phyloP scores from a whole-genome alignment of 2,888 invertebrate species.

The Aelia acuminata region DNA sequence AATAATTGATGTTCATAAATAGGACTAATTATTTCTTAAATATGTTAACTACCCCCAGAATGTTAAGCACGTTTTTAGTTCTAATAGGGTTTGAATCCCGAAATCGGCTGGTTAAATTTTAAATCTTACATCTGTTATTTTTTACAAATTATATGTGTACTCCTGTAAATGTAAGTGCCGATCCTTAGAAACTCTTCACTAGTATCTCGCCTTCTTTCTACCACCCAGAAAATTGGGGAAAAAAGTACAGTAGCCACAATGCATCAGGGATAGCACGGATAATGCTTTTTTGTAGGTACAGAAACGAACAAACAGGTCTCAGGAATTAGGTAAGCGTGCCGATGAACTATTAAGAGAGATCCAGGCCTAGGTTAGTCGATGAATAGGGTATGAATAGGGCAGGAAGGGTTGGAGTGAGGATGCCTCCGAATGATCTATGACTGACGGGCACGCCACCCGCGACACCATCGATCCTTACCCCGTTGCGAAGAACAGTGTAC shows the following conservation, averaged over 20 bases:
- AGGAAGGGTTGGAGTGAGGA: slow-evolving; percentile 43
- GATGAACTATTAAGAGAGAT: neutral
- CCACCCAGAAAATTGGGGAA: too few species aligned
- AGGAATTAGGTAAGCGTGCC: slow-evolving; percentile 26
- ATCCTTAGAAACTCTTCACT: too few species aligned
- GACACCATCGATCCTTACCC: slow-evolving; percentile 19
- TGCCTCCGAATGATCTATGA: slow-evolving; percentile 7
- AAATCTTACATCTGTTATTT: too few species aligned
- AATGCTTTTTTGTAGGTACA: neutral
- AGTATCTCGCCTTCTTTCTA: too few species aligned
- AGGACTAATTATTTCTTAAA: neutral
- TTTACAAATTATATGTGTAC: too few species aligned
- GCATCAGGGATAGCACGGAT: neutral
- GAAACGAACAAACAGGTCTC: neutral
- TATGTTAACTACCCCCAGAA: neutral
- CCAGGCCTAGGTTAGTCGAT: neutral
- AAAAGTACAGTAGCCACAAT: neutral
- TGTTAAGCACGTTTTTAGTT: neutral
- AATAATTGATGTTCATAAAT: slow-evolving; percentile 1
- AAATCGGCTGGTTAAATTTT: too few species aligned
- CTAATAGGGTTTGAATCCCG: too few species aligned
- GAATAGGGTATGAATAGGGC: slow-evolving; percentile 11
- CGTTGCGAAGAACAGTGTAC: neutral
- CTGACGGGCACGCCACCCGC: slow-evolving; percentile 35
- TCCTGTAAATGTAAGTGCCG: too few species aligned